Conservation (phyloP, 2,888 invertebrate species). For the Leptura quadrifasciata region DNA sequence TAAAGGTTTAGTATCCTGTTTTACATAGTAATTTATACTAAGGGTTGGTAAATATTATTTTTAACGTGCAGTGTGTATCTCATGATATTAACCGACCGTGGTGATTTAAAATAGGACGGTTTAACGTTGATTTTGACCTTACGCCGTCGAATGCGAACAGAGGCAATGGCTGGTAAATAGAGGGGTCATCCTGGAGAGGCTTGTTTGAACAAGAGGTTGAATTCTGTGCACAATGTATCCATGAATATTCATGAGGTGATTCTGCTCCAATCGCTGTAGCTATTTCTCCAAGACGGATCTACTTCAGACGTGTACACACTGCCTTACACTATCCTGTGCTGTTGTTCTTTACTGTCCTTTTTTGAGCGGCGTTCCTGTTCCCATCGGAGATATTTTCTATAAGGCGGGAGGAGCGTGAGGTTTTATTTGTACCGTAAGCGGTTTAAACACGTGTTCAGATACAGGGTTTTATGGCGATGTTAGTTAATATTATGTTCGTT, state of each 20-base stretch:
- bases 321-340: slow-evolving; percentile 32
- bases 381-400: background rate
- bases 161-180: slow-evolving; percentile 44
- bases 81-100: slow-evolving; percentile 5
- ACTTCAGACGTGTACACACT: slow-evolving; percentile 25
- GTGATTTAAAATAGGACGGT: slow-evolving; percentile 19
- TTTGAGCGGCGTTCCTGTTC: slow-evolving; percentile 1
- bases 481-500: background rate
- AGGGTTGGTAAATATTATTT: slow-evolving; percentile 34
- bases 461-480: background rate
- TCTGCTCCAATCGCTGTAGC: slow-evolving; percentile 33
- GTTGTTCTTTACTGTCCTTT: slow-evolving; percentile 11
- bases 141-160: slow-evolving; percentile 41
- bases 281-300: slow-evolving; percentile 31
- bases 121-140: slow-evolving; percentile 41
- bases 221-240: slow-evolving; percentile 47
- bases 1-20: slow-evolving; percentile 8
- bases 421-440: slow-evolving; percentile 1
- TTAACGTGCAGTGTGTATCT: slow-evolving; percentile 17
- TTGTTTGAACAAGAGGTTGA: slow-evolving; percentile 43
- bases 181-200: slow-evolving; percentile 39
- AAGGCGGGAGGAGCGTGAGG: slow-evolving; percentile 7
- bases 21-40: slow-evolving; percentile 18
- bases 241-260: slow-evolving; percentile 56
- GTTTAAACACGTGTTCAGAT: slow-evolving; percentile 26